Evolutionary conservation across 2,797 vertebrate genomes (phyloP), one percentile per base, ranked within the genome.

Genomic region (Cuculus canorus): DNA sequence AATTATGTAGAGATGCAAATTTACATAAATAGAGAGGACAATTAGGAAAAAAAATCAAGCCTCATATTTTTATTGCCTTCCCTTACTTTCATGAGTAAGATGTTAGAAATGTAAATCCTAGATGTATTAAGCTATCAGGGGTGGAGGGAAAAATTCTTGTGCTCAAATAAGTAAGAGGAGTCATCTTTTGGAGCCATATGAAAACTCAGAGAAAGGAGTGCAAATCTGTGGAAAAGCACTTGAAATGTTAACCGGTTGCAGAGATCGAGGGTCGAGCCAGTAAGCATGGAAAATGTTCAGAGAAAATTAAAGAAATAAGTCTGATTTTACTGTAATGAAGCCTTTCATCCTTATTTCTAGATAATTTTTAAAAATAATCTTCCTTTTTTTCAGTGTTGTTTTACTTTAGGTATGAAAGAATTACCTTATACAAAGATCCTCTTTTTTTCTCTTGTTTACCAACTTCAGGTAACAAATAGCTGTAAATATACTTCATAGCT

Each of bases 61-160:
- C 28, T 88, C 21, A 32, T 70, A n/a, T 82, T 95, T 92, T 94
- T 84, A 27, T 86, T 89, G 11, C 27, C 48, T 78, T 90, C 17
- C 5, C 16, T 79, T 86, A 57, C 30, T 86, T 77, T 68, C 5
- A 41, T 28, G 39, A 83, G 33, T 81, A 48, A 73, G 82, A 21
- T 1, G 18, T 71, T 91, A 89, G 47, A 92, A 93, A 94, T 77
- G 10, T 75, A 68, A 96, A 92, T 95, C 48, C 50, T 69, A 72
- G 12, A 6, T 52, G 68, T 76, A 41, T 52, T 84, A 89, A 88
- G 7, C n/a, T 61, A 45, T 39, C 16, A 47, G 56, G 50, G 13
- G 32, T 63, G 30, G 22, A 28, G 7, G 17, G 17, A 64, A 52
- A 88, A 72, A 39, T 52, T 52, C 45, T 72, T 83, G 5, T 77